A percentile compares a stretch with the other conserved stretches of the same genome.
Conservation (phyloP, 2,113 vertebrate species). For the Indicator indicator region DNA sequence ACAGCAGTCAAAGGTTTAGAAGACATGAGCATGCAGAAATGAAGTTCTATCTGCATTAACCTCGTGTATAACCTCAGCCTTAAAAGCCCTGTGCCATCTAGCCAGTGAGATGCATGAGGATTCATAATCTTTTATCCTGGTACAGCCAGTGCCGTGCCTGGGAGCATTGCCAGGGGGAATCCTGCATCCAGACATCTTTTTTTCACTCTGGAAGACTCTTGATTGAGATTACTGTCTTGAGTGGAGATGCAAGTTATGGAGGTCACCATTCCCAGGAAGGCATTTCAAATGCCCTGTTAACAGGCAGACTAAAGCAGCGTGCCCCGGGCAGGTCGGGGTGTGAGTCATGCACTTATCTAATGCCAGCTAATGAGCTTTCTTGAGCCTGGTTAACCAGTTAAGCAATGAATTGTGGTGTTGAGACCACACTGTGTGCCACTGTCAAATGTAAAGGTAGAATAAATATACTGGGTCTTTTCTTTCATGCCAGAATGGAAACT, state of each 20-base stretch:
- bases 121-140: not conserved
- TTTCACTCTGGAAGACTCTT: fast-evolving
- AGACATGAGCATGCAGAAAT: fast-evolving
- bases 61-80: not conserved
- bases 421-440: not conserved
- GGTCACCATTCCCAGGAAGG: not conserved
- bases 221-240: not conserved
- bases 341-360: not conserved
- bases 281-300: not conserved
- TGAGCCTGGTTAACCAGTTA: not conserved
- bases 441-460: not conserved
- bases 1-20: not conserved
- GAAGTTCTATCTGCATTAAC: not conserved
- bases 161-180: not conserved
- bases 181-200: not conserved
- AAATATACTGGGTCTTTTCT: not conserved
- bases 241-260: not conserved
- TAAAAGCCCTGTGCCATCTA: not conserved
- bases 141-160: not conserved
- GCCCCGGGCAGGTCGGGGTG: not conserved
- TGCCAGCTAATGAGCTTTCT: not conserved
- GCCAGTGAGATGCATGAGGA: not conserved
- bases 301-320: not conserved
- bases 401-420: not conserved
- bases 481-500: fast-evolving